These are phyloP conservation scores for Notothenia rossii DNA, from an alignment of 2,113 vertebrate genomes.

Conservation along the genomic window DNA sequence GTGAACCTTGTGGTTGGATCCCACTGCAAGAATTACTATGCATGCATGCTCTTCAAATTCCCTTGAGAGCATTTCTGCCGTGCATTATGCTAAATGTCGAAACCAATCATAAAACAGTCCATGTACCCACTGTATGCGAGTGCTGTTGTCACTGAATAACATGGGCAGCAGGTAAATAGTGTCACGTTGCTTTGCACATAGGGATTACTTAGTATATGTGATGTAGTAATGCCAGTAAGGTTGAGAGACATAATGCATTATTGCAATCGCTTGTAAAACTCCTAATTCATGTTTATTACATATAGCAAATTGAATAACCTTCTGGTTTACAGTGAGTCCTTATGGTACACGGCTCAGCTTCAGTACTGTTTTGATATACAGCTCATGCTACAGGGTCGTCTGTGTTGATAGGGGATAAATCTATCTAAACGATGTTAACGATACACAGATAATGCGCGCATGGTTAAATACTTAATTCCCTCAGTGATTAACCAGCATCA, in stretches of 20 bases:
- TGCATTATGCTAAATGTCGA: constrained; percentile 8
- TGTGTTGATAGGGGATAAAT: constrained; percentile 44
- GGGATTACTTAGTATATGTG: neutral
- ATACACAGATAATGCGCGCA: constrained; percentile 50
- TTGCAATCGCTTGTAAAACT: neutral
- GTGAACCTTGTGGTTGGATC: constrained; percentile 2
- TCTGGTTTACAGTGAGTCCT: neutral
- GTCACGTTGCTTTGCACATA: neutral
- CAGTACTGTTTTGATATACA: constrained; percentile 29
- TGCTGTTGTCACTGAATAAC: constrained; percentile 9
- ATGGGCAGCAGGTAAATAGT: constrained; percentile 6
- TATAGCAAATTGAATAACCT: neutral
- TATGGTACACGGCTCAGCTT: constrained; percentile 14
- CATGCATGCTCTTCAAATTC: neutral
- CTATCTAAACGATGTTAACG: constrained; percentile 59
- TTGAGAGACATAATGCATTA: neutral
- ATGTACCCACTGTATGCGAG: neutral
- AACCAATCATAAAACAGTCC: constrained; percentile 21
- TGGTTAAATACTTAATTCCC: constrained; percentile 73
- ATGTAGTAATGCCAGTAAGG: neutral
- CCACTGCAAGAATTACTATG: neutral
- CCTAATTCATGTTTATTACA: neutral
- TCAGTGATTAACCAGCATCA: constrained; percentile 58
- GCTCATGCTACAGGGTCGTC: constrained; percentile 32
- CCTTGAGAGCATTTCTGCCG: constrained; percentile 15